These are phyloP conservation scores for Microhierax caerulescens DNA, from an alignment of 2,797 vertebrate genomes.

Conservation along the genomic window DNA sequence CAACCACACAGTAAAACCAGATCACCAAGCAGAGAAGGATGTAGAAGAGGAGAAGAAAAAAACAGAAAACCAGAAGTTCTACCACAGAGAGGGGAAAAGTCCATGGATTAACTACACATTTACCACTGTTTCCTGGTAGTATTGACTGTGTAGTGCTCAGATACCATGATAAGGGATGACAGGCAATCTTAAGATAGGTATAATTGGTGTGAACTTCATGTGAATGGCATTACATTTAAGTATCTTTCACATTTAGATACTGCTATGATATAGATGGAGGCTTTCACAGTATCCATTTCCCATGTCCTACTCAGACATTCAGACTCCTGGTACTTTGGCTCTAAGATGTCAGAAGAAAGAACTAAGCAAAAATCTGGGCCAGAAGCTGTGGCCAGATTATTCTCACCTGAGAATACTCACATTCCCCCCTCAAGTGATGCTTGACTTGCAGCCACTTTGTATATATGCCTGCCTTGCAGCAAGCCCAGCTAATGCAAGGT, in stretches of 20 bases:
- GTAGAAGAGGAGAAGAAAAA: not conserved
- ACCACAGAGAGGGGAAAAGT: not conserved
- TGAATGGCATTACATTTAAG: not conserved
- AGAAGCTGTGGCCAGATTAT: not conserved
- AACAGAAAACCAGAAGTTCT: not conserved
- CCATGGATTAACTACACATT: not conserved
- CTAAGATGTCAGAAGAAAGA: not conserved
- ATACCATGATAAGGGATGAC: not conserved
- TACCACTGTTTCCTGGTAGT: not conserved
- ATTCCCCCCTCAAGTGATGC: not conserved
- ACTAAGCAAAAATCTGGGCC: not conserved
- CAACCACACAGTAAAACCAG: not conserved
- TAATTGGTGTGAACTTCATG: not conserved
- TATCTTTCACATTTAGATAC: not conserved
- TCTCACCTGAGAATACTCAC: not conserved
- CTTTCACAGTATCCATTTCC: not conserved
- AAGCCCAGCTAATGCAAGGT: not conserved
- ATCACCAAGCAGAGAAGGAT: not conserved
- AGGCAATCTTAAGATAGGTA: not conserved
- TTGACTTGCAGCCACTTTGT: not conserved
- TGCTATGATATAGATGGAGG: not conserved
- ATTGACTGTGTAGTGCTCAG: not conserved
- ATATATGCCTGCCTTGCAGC: not conserved
- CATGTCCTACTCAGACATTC: not conserved
- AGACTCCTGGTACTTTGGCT: not conserved